A percentile compares a stretch with the other conserved stretches of the same genome.
phyloP scores from a whole-genome alignment of 1,140 invertebrate species.

The Drosophila sulfurigaster region DNA sequence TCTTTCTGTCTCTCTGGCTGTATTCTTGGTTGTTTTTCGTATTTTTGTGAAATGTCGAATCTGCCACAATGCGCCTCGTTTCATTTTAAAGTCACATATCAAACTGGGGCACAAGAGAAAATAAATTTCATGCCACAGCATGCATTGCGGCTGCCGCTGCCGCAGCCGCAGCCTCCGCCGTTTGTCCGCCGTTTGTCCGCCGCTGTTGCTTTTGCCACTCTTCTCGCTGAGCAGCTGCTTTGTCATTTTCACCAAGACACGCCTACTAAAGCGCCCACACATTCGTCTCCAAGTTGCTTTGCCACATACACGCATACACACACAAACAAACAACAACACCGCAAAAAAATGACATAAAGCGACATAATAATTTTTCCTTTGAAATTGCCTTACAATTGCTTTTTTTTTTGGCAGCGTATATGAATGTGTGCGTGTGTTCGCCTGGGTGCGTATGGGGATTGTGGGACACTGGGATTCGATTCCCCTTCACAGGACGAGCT shows the following conservation, averaged over 20 bases:
- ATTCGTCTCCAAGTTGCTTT: constrained; percentile 62
- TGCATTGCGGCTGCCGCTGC: constrained; percentile 25
- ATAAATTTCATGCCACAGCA: constrained; percentile 77
- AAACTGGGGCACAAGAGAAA: constrained; percentile 58
- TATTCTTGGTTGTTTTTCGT: background rate
- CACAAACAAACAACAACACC: background rate
- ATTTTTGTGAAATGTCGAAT: constrained; percentile 62
- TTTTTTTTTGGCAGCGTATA: constrained; percentile 35
- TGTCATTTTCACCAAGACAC: constrained; percentile 69
- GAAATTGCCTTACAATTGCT: constrained; percentile 82
- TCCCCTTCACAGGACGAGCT: constrained; percentile 31
- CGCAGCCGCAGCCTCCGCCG: too few species aligned
- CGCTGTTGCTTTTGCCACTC: constrained; percentile 15
- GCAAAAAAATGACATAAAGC: constrained; percentile 79
- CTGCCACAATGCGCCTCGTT: constrained; percentile 51
- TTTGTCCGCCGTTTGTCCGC: too few species aligned
- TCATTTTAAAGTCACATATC: constrained; percentile 77
- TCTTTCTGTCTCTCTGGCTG: constrained; percentile 1
- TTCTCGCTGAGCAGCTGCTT: constrained; percentile 76
- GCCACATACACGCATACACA: background rate
- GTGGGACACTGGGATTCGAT: constrained; percentile 38
- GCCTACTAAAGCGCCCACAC: constrained; percentile 34
- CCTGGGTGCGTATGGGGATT: constrained; percentile 4
- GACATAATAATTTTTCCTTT: constrained; percentile 82
- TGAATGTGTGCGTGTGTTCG: background rate